Conservation (phyloP, 2,797 vertebrate species). For the Sylvia borin region DNA sequence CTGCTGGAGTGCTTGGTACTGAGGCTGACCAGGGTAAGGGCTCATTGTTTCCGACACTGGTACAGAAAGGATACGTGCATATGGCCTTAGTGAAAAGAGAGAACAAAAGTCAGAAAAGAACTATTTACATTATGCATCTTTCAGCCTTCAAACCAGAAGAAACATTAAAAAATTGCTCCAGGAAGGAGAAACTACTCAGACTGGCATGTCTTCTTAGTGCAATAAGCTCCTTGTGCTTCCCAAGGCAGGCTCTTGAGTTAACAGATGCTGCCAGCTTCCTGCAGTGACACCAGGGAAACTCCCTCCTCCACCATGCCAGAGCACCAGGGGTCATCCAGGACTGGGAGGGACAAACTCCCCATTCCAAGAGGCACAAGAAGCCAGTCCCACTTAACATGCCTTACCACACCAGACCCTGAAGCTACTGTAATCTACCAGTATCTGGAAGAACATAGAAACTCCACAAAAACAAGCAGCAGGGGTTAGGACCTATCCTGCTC, state of each 20-base stretch:
- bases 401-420: not conserved
- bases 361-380: accelerated
- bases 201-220: not conserved
- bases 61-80: slow-evolving; percentile 82
- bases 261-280: not conserved
- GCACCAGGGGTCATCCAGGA: not conserved
- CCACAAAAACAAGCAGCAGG: not conserved
- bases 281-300: not conserved
- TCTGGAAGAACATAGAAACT: not conserved
- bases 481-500: not conserved
- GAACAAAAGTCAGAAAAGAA: not conserved
- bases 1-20: slow-evolving; percentile 88
- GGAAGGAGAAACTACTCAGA: not conserved
- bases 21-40: slow-evolving; percentile 86
- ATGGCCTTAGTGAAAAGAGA: slow-evolving; percentile 72
- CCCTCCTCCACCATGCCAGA: not conserved
- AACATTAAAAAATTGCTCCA: not conserved
- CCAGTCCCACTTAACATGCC: not conserved
- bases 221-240: not conserved
- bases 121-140: not conserved
- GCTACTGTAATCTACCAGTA: accelerated
- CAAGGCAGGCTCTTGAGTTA: not conserved
- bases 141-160: not conserved
- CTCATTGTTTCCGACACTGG: slow-evolving; percentile 85
- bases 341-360: not conserved